Evolutionary conservation across 2,888 invertebrate genomes (phyloP), one percentile per base, ranked within the genome.

Genomic region (Erebia ligea): DNA sequence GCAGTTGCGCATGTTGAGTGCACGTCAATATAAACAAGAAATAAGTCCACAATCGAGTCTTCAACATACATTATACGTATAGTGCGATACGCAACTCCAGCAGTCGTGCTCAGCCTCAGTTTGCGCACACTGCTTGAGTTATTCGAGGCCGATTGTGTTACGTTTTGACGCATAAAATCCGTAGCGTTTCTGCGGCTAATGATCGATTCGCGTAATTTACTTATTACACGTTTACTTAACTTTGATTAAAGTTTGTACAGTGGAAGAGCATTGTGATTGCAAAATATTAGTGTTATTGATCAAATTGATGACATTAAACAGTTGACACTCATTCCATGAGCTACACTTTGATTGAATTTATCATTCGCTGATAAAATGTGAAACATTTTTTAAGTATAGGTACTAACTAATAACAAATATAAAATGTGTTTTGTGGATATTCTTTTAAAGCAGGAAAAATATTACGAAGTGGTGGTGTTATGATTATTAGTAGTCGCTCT

Each of bases 21-120:
- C 84, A 89, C 90, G 91, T 92, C 92, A 91, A 92, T 92, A 91
- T 89, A 90, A 92, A 91, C 87, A 79, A 77, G 76, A 76, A 88
- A 87, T 85, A 84, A 83, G 80, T 83, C 79, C 81, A 85, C 82
- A 83, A 84, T 84, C 82, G 84, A 82, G 83, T 82, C 82, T 82
- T 82, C 84, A 82, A 81, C 82, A 75, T 81, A 65, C 42, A 65
- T 42, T 42, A 77, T 79, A 86, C 82, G 86, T 90, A 89, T 87
- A 86, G 84, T 81, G 84, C 86, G 87, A 85, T 86, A 62, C 62
- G 48, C 48, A 87, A 86, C 83, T 86, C 82, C 84, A 81, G 84
- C 86, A 76, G 86, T 82, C 82, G 82, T 81, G 85, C 80, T 86
- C 88, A 78, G 87, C 86, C 80, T 86, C 88, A 78, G 87, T 86